Conservation (phyloP, 2,888 invertebrate genomes). For the Plagiodera versicolora region DNA sequence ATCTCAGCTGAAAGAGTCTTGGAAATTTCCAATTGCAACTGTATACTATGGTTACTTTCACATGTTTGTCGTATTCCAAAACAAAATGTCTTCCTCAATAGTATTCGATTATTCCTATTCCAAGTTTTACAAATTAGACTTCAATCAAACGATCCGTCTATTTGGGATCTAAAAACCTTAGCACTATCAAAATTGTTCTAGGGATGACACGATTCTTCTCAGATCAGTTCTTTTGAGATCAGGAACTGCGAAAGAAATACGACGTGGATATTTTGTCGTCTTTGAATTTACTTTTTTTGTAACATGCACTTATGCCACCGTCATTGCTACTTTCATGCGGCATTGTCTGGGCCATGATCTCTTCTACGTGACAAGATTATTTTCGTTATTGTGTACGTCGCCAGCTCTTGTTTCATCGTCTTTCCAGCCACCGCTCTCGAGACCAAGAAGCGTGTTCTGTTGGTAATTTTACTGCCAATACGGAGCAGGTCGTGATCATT, state of each 20-base stretch:
- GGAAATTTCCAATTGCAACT: too few species aligned
- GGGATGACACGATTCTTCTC: too few species aligned
- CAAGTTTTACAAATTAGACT: too few species aligned
- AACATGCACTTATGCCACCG: slow-evolving; percentile 35
- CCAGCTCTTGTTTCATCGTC: slow-evolving; percentile 29
- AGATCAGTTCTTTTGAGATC: too few species aligned
- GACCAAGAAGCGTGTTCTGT: slow-evolving; percentile 24
- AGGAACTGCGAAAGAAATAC: background rate
- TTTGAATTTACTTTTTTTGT: background rate
- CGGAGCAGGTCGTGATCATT: slow-evolving; percentile 29
- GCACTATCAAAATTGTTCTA: too few species aligned
- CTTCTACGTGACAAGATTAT: slow-evolving; percentile 43
- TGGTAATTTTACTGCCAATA: slow-evolving; percentile 28
- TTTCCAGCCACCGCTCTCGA: slow-evolving; percentile 30
- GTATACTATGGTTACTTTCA: too few species aligned
- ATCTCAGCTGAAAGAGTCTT: too few species aligned
- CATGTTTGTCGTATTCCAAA: too few species aligned
- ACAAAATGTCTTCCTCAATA: too few species aligned
- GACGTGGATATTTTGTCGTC: slow-evolving; percentile 3
- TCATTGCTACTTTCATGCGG: slow-evolving; percentile 39
- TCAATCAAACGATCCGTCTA: too few species aligned
- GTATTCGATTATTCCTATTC: too few species aligned
- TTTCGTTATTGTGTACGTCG: slow-evolving; percentile 20
- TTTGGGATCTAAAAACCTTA: too few species aligned
- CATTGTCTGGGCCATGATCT: slow-evolving; percentile 44